Percentiles rank a stretch among this genome's conserved stretches.
phyloP scores from a whole-genome alignment of 1,140 invertebrate species.

The Drosophila lacertosa region DNA sequence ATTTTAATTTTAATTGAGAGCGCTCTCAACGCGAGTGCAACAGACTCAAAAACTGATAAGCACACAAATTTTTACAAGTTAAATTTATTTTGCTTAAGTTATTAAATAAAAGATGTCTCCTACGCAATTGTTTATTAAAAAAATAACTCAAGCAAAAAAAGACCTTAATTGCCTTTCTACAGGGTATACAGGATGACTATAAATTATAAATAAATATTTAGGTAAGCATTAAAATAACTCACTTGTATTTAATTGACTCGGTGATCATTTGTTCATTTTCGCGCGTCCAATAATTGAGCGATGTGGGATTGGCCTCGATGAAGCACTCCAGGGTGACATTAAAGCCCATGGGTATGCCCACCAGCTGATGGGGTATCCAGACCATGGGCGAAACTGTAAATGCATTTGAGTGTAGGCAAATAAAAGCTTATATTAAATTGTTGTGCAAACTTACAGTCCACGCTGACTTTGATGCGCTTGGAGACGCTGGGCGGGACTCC shows the following conservation, averaged over 20 bases:
- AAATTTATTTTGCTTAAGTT: too few relatives aligned
- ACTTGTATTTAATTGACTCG: slow-evolving; percentile 91
- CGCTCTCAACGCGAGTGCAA: too few relatives aligned
- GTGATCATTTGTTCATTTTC: slow-evolving; percentile 95
- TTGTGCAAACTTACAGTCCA: slow-evolving; percentile 92
- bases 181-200: too few relatives aligned
- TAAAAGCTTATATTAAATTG: neutral
- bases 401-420: neutral
- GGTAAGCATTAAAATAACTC: slow-evolving; percentile 32
- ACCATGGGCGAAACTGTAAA: slow-evolving; percentile 91
- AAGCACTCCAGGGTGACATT: slow-evolving; percentile 94
- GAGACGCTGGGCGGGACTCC: slow-evolving; percentile 92
- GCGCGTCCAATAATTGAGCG: slow-evolving; percentile 95
- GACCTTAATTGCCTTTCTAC: too few relatives aligned
- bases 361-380: slow-evolving; percentile 94
- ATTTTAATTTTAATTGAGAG: too few relatives aligned
- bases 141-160: too few relatives aligned
- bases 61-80: too few relatives aligned
- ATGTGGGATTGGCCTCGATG: slow-evolving; percentile 95
- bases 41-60: too few relatives aligned
- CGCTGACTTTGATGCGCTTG: slow-evolving; percentile 96
- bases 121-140: too few relatives aligned
- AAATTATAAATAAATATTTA: too few relatives aligned
- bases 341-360: slow-evolving; percentile 91
- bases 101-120: too few relatives aligned